Evolutionary conservation across 2,888 invertebrate species (phyloP).

Genomic region (Augiades crinisus): DNA sequence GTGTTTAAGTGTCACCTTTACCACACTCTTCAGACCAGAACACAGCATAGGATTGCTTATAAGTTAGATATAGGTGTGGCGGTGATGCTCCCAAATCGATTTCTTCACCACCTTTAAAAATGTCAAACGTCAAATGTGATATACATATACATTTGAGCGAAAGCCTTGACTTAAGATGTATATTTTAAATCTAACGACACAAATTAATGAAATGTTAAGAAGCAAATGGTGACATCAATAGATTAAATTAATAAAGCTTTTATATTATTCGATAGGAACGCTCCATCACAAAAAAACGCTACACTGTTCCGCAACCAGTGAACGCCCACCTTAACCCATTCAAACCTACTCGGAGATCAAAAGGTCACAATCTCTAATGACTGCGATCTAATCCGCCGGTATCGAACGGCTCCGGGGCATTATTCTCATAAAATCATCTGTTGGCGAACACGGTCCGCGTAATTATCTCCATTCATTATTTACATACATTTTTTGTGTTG

Average conservation of each 20-base stretch:
- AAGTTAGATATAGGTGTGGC: too few species aligned
- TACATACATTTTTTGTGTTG: neutral
- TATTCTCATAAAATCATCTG: conserved; percentile 1
- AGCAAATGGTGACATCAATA: too few species aligned
- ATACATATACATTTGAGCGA: too few species aligned
- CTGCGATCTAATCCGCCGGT: conserved; percentile 6
- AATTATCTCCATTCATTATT: neutral
- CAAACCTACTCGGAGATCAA: conserved; percentile 5
- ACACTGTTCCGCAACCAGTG: neutral
- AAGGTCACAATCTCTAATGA: conserved; percentile 21
- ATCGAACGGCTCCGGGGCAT: conserved; percentile 13
- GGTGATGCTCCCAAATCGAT: too few species aligned
- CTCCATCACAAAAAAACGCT: neutral
- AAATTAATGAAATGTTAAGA: too few species aligned
- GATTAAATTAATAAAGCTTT: neutral
- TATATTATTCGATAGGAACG: neutral
- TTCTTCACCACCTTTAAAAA: too few species aligned
- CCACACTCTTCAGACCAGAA: too few species aligned
- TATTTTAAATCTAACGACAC: too few species aligned
- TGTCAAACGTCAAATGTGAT: too few species aligned
- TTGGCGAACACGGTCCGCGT: neutral
- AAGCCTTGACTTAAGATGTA: too few species aligned
- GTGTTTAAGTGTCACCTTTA: too few species aligned
- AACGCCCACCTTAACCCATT: conserved; percentile 3
- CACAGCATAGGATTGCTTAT: too few species aligned